A percentile compares a stretch with the other conserved stretches of the same genome.
These are phyloP conservation scores for Ptilodon capucinus DNA, from an alignment of 2,888 invertebrate species.

Conservation along the genomic window DNA sequence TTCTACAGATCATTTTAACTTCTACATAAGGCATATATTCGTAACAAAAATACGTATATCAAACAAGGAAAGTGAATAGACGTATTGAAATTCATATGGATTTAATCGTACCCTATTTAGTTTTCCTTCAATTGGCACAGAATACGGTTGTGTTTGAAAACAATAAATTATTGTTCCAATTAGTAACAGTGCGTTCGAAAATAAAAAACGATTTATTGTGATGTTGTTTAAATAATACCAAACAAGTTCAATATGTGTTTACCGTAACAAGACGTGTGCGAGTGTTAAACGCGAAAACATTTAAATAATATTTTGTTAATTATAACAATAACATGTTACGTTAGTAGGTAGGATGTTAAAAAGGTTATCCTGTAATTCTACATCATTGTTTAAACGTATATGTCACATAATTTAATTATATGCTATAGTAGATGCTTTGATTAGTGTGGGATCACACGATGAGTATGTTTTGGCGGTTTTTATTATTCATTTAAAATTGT, in stretches of 20 bases:
- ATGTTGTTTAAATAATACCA: no score
- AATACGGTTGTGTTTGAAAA: slow-evolving; percentile 23
- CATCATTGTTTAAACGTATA: no score
- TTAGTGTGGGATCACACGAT: no score
- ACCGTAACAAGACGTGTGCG: not conserved
- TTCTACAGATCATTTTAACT: not conserved
- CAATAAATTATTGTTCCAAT: not conserved
- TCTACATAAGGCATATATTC: no score
- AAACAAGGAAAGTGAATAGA: slow-evolving; percentile 28
- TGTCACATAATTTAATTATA: no score
- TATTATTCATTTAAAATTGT: no score
- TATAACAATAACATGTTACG: not conserved
- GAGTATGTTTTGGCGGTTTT: no score
- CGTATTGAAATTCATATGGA: slow-evolving; percentile 5
- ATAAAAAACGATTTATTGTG: not conserved
- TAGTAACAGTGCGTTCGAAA: not conserved
- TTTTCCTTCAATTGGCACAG: slow-evolving; percentile 45
- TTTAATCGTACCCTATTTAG: no score
- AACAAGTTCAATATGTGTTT: not conserved
- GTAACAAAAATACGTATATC: slow-evolving; percentile 8
- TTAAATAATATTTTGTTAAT: not conserved
- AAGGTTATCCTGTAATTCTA: no score
- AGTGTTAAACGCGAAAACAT: not conserved
- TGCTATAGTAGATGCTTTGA: no score
- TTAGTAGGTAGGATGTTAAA: no score